phyloP scores from a whole-genome alignment of 2,888 invertebrate species.

The Xestia c-nigrum region DNA sequence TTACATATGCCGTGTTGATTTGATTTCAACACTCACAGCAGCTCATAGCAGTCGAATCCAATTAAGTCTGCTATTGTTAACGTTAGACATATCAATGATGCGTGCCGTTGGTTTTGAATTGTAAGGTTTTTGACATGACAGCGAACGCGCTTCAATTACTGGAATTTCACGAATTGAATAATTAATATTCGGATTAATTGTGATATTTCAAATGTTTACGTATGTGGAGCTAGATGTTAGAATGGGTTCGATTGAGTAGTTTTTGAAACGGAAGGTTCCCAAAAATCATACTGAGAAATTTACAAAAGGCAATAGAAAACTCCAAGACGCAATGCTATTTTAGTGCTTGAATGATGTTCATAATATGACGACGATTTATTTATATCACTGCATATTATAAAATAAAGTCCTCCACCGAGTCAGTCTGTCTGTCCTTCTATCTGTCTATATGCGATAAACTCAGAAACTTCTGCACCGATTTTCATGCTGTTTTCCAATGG shows the following conservation, averaged over 20 bases:
- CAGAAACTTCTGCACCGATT: too few relatives aligned
- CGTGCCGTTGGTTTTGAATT: slow-evolving; percentile 67
- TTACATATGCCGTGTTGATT: slow-evolving; percentile 69
- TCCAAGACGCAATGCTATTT: neutral
- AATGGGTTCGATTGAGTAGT: neutral
- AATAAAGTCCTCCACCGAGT: too few relatives aligned
- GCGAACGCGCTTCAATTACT: slow-evolving; percentile 67
- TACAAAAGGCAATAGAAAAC: neutral
- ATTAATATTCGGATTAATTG: slow-evolving; percentile 58
- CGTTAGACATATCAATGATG: slow-evolving; percentile 70
- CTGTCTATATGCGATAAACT: too few relatives aligned
- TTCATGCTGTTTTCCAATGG: too few relatives aligned
- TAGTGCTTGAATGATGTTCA: too few relatives aligned
- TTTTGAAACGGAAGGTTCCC: neutral
- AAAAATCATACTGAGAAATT: neutral
- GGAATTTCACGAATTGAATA: slow-evolving; percentile 62
- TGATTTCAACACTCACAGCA: slow-evolving; percentile 73
- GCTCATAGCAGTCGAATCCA: slow-evolving; percentile 74
- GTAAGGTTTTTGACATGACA: slow-evolving; percentile 74
- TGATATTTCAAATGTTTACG: slow-evolving; percentile 35
- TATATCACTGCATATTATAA: too few relatives aligned
- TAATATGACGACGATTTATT: too few relatives aligned
- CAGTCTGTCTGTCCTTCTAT: too few relatives aligned
- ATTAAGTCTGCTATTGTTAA: slow-evolving; percentile 78
- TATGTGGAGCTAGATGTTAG: neutral